These are phyloP conservation scores for Lysiphlebus fabarum DNA, from an alignment of 1,140 invertebrate species.

Conservation along the genomic window DNA sequence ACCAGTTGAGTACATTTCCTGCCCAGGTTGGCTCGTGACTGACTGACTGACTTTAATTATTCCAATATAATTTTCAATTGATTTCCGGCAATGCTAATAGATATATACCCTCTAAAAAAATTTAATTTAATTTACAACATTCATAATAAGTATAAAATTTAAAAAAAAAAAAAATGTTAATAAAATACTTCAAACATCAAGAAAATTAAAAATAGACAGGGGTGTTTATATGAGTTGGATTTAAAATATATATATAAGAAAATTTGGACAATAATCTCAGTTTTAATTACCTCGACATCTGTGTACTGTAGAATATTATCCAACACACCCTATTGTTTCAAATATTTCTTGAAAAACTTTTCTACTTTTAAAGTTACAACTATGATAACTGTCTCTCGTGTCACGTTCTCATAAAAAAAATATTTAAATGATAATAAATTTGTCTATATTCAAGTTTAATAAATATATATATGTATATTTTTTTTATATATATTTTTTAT, in stretches of 20 bases:
- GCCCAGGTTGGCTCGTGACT: constrained; percentile 33
- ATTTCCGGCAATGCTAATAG: too few species aligned
- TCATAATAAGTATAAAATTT: too few species aligned
- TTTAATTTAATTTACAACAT: background rate
- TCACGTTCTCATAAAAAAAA: too few species aligned
- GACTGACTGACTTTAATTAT: constrained; percentile 17
- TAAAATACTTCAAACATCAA: too few species aligned
- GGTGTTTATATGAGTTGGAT: too few species aligned
- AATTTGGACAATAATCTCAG: constrained; percentile 51
- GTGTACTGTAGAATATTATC: constrained; percentile 43
- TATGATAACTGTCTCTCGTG: constrained; percentile 38
- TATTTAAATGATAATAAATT: too few species aligned
- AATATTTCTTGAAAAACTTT: background rate
- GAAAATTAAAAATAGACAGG: too few species aligned
- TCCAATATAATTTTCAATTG: constrained; percentile 26
- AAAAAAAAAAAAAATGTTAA: too few species aligned
- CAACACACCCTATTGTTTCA: constrained; percentile 25
- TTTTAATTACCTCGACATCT: constrained; percentile 57
- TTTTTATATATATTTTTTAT: too few species aligned
- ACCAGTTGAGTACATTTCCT: constrained; percentile 36
- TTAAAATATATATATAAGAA: background rate
- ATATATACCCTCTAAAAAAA: constrained; percentile 10
- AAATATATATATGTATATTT: too few species aligned
- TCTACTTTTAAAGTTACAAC: constrained; percentile 43
- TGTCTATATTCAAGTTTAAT: too few species aligned